Evolutionary conservation across 2,797 vertebrate genomes (phyloP).

Genomic region (Typhlichthys eigenmanni): DNA sequence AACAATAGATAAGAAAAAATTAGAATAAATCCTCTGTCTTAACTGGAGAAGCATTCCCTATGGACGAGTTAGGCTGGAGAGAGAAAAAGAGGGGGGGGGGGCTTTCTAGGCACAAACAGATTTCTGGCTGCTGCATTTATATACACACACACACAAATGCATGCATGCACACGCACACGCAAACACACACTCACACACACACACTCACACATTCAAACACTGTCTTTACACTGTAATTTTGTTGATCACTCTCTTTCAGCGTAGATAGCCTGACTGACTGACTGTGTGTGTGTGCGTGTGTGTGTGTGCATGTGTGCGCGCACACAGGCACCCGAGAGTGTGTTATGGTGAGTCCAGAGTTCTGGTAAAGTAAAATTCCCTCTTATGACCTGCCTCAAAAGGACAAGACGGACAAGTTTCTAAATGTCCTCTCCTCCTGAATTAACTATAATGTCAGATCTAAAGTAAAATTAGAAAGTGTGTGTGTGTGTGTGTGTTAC

Average conservation of each 20-base stretch:
- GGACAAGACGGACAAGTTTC: not conserved
- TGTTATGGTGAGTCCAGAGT: constrained; percentile 1
- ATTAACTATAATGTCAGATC: too few relatives aligned
- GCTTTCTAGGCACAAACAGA: not conserved
- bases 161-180: not conserved
- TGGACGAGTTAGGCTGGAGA: not conserved
- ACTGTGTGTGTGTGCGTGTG: not conserved
- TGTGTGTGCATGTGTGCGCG: constrained; percentile 2
- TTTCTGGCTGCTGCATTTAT: not conserved
- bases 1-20: too few relatives aligned
- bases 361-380: constrained; percentile 38
- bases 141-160: not conserved
- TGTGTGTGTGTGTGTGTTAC: constrained; percentile 1
- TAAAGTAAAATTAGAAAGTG: not conserved
- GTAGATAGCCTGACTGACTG: not conserved
- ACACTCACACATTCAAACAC: not conserved
- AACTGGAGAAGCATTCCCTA: not conserved
- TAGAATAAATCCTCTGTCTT: not conserved
- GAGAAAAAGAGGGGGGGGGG: not conserved
- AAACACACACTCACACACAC: not conserved
- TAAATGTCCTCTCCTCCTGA: too few relatives aligned
- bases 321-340: too few relatives aligned
- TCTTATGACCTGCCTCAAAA: constrained; percentile 22
- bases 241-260: not conserved
- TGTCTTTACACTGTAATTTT: not conserved